Evolutionary conservation across 2,797 vertebrate species (phyloP), one percentile per base, ranked within the genome.

Genomic region (Pachyuromys duprasi): DNA sequence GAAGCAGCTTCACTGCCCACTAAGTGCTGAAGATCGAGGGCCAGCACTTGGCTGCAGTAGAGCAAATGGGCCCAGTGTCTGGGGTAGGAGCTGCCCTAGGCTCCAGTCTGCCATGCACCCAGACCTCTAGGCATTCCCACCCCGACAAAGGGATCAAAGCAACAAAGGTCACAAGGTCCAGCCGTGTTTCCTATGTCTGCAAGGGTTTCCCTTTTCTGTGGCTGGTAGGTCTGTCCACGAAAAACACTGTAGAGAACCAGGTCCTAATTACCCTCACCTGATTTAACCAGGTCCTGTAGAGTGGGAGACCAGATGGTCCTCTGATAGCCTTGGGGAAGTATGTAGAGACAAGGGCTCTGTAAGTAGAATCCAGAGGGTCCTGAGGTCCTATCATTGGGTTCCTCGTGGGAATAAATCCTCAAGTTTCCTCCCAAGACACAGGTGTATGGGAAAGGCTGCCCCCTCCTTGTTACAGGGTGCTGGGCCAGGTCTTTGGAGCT

Each of bases 401-500:
- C 8, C 18, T 39, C 5, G 0, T 3, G 2, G 8, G 18, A 81
- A 9, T 53, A 13, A 39, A 45, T 55, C 33, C 74, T 22, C 7
- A 17, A 36, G 55, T 7, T 2, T 4, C 9, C 62, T 18, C 36
- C 63, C n/a, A 1, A 60, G 60, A 42, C 0, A 5, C 26, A 2
- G 18, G 26, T 18, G 5, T 62, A 20, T 1, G 0, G 1, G 18
- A 42, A 49, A 9, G 53, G 31, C 15, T 4, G 33, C 2, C 33
- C 33, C 72, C 3, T 8, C 14, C 5, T 17, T 9, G 26, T 3
- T 86, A 14, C 5, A 1, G 90, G 36, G 20, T 62, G 20, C 28
- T 14, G 5, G 3, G 3, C 9, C 8, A 53, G 9, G 3, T 60
- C 55, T 49, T 9, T 22, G 0, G 0, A 0, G 12, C 31, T 49